Percentiles rank a stretch among this genome's conserved stretches.
Conservation (phyloP, 2,888 invertebrate species). For the Helicoverpa assulta region DNA sequence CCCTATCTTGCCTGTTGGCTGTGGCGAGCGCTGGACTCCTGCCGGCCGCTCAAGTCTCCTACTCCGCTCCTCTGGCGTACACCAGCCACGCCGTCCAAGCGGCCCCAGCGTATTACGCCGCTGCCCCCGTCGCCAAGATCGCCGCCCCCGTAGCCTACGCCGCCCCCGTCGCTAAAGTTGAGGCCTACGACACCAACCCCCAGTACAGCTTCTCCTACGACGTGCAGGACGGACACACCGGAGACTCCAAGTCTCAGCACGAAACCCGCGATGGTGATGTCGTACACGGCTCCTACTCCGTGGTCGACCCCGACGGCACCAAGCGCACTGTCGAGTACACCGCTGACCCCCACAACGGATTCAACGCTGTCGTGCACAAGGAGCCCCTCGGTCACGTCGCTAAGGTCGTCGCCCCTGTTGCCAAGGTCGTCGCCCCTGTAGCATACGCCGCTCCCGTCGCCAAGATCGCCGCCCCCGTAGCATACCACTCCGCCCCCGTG, state of each 20-base stretch:
- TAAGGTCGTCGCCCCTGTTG: constrained; percentile 69
- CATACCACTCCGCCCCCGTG: constrained; percentile 58
- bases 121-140: constrained; percentile 66
- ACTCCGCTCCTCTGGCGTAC: constrained; percentile 71
- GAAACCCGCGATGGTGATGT: constrained; percentile 87
- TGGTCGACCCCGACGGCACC: constrained; percentile 86
- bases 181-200: constrained; percentile 74
- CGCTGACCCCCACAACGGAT: constrained; percentile 86
- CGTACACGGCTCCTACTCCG: constrained; percentile 87
- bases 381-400: constrained; percentile 78
- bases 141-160: constrained; percentile 74
- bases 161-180: constrained; percentile 71
- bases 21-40: constrained; percentile 75
- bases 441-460: constrained; percentile 57
- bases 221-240: constrained; percentile 86
- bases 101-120: constrained; percentile 70
- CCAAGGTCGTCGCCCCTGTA: constrained; percentile 64
- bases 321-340: constrained; percentile 88
- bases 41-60: constrained; percentile 64
- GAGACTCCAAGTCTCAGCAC: constrained; percentile 86
- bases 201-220: constrained; percentile 86
- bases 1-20: constrained; percentile 74
- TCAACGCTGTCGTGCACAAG: constrained; percentile 87
- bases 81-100: constrained; percentile 64
- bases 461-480: constrained; percentile 50